phyloP scores from a whole-genome alignment of 2,888 invertebrate species.

The Graphium colonna region DNA sequence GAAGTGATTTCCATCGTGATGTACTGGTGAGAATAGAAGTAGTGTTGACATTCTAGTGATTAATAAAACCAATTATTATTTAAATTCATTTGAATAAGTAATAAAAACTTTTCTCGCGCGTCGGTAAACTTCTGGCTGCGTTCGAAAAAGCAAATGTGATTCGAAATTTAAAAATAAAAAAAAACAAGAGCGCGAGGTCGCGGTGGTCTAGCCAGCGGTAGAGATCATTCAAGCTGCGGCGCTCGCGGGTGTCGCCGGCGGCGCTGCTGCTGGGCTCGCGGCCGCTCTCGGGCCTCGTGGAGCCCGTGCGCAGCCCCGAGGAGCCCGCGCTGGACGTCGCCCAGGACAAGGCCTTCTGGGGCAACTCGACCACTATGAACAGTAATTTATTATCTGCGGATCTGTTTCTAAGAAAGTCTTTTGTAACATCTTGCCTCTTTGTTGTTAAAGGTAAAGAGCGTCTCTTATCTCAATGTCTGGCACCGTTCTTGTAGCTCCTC shows the following conservation, averaged over 20 bases:
- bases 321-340: slow-evolving; percentile 75
- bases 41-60: too few species aligned
- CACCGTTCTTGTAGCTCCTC: too few species aligned
- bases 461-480: too few species aligned
- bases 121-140: neutral
- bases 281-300: slow-evolving; percentile 73
- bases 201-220: slow-evolving; percentile 1
- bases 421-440: too few species aligned
- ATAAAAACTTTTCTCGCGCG: slow-evolving; percentile 18
- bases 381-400: slow-evolving; percentile 39
- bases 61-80: too few species aligned
- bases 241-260: slow-evolving; percentile 73
- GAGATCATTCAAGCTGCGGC: slow-evolving; percentile 65
- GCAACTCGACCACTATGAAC: slow-evolving; percentile 65
- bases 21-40: too few species aligned
- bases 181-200: slow-evolving; percentile 18
- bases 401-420: neutral
- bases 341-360: slow-evolving; percentile 75
- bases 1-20: too few species aligned
- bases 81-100: too few species aligned
- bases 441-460: neutral
- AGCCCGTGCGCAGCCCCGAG: slow-evolving; percentile 69
- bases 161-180: slow-evolving; percentile 13
- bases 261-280: slow-evolving; percentile 80
- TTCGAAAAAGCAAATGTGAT: neutral